Conservation (phyloP, 2,888 invertebrate genomes). For the Lissonota sp. region DNA sequence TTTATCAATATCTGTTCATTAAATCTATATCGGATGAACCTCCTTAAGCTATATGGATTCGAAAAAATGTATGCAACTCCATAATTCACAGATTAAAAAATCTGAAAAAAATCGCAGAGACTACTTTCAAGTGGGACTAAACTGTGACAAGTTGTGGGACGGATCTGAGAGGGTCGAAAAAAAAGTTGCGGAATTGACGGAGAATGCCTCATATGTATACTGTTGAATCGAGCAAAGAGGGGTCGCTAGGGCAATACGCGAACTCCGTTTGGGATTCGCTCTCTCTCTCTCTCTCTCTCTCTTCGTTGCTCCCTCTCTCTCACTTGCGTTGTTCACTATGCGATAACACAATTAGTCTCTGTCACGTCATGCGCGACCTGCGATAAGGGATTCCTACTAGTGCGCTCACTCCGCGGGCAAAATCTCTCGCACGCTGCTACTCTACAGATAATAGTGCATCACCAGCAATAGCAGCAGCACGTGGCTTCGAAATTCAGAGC, state of each 20-base stretch:
- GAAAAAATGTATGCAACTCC: too few species aligned
- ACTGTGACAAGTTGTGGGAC: too few species aligned
- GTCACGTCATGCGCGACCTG: constrained; percentile 78
- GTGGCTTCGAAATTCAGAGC: constrained; percentile 43
- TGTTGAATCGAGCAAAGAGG: neutral
- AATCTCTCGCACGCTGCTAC: constrained; percentile 32
- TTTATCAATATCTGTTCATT: too few species aligned
- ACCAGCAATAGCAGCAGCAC: constrained; percentile 26
- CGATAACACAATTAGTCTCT: constrained; percentile 80
- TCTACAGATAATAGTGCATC: constrained; percentile 55
- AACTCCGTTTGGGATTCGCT: constrained; percentile 29
- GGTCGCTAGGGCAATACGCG: constrained; percentile 17
- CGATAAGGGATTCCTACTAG: constrained; percentile 73
- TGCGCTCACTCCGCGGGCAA: neutral
- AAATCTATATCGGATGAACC: too few species aligned
- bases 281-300: constrained; percentile 17
- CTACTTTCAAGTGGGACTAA: too few species aligned
- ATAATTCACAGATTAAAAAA: too few species aligned
- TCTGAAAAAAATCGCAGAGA: too few species aligned
- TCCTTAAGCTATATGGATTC: too few species aligned
- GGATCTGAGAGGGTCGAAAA: too few species aligned
- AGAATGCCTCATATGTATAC: neutral
- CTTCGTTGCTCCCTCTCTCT: constrained; percentile 13
- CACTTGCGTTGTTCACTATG: constrained; percentile 40
- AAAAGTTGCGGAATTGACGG: too few species aligned